Evolutionary conservation across 2,888 invertebrate species (phyloP), one percentile per base, ranked within the genome.

Genomic region (Sphaeridia pumilis): DNA sequence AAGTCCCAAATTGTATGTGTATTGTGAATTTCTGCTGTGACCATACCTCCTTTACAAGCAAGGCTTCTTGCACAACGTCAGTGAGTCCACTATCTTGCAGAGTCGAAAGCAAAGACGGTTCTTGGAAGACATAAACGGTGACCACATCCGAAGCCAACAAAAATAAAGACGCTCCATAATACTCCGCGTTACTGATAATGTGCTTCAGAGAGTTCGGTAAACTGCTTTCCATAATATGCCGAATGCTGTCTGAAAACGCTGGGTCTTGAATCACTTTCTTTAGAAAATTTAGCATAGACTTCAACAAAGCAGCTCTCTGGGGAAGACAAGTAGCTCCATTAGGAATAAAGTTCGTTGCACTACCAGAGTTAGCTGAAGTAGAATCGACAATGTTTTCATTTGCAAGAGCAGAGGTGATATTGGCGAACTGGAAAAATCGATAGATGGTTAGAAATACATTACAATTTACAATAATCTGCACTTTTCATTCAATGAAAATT

Each of bases 171-270:
- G 87, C 83, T 1, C 88, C 88, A 69, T 89, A 89, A 69, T 87
- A 90, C 67, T 88, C 87, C 0, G 87, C 84, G 72, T 89, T 88
- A 60, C 86, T 85, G 58, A 90, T 85, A 27, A 90, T 84, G 66
- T 83, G 82, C 63, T 84, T 83, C 57, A 89, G 69, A 1, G 86
- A 84, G 43, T 78, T 76, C 0, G 88, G 87, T 56, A 89, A 70
- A 22, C 82, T 81, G 2, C 84, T 86, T 69, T 88, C 87, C 87
- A 89, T 89, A 25, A 89, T 79, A 67, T 86, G 85, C 41, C 87
- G 75, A 67, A 85, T 85, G 61, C 82, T 83, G 66, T 86, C 86
- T 1, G 84, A 78, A 69, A 87, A 85, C 0, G 83, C 78, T 5
- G 83, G 77, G 69, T 84, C 83, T 54, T 83, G 83, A 62, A 88